Evolutionary conservation across 2,888 invertebrate species (phyloP).

Genomic region (Prostheceraeus crozeri): DNA sequence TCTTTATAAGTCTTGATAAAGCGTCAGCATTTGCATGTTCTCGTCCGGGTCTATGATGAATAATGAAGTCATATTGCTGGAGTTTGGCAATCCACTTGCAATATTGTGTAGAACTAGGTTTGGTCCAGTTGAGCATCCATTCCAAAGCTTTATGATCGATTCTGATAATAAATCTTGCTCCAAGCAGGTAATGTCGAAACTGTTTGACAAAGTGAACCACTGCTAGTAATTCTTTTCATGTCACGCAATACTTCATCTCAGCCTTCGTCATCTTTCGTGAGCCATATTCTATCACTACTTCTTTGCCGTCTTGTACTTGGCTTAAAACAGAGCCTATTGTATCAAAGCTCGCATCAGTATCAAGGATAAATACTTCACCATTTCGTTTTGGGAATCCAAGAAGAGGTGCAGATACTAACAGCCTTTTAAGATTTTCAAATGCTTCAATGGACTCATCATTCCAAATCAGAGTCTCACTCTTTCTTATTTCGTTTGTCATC

Average conservation of each 20-base stretch:
- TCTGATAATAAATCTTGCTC: neutral
- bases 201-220: neutral
- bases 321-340: no score
- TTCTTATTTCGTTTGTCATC: no score
- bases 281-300: no score
- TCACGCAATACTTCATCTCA: neutral
- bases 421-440: no score
- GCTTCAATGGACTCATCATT: no score
- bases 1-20: conserved; percentile 1
- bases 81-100: neutral
- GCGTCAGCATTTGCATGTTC: neutral
- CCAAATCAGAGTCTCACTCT: no score
- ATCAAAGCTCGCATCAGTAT: no score
- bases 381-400: no score
- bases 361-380: no score
- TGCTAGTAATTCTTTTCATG: neutral
- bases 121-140: neutral
- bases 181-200: neutral
- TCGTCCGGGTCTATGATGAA: neutral
- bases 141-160: neutral
- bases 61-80: neutral
- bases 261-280: neutral
- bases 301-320: no score
- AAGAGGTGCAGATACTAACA: no score
- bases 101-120: neutral